Evolutionary conservation across 30 jellyfish, hydroid and myxozoan species (phyloP), one percentile per base, ranked within the genome.

Genomic region (Turritopsis dohrnii): DNA sequence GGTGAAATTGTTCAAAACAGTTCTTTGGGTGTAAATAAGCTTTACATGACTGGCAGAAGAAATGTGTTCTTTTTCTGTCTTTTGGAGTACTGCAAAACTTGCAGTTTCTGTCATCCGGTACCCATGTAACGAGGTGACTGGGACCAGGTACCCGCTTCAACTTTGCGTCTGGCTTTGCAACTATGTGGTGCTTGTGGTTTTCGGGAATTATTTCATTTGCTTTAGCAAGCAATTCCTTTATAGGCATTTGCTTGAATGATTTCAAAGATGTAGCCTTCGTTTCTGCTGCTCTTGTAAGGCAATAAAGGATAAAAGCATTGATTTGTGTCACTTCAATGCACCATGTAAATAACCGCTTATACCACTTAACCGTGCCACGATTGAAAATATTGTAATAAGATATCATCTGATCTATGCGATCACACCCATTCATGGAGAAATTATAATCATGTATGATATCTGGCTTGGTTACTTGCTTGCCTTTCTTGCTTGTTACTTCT

Each of bases 321-420:
- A 52, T 29, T 30, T 66, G 89, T 9, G 0, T 82, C 20, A 83
- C 88, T 1, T 0, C 89, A 24, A 83, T 26, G 13, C 29, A 17
- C 80, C 86, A 1, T 0, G 24, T 7, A 1, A 79, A 79, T 22
- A 79, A 0, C 0, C 86, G 41, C 0, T 79, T 79, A 84, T 84
- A 79, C 86, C 86, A 79, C 52, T 83, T 83, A 20, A 72, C 77
- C 5, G 88, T 73, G 20, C 74, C 29, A 22, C 89, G 29, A 21
- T 75, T 23, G 26, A 75, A 4, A 7, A 29, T 31, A 17, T 52
- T 20, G 52, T 84, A 84, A 52, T 84, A 84, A 5, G 91, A 84
- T 29, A 76, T 27, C 53, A 74, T 29, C 29, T 84, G 91, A 76
- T 84, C 91, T 16, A 52, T 25, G 21, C 83, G 25, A 53, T 84